Evolutionary conservation across 2,797 vertebrate species (phyloP).

Genomic region (Zenarchopterus dispar): DNA sequence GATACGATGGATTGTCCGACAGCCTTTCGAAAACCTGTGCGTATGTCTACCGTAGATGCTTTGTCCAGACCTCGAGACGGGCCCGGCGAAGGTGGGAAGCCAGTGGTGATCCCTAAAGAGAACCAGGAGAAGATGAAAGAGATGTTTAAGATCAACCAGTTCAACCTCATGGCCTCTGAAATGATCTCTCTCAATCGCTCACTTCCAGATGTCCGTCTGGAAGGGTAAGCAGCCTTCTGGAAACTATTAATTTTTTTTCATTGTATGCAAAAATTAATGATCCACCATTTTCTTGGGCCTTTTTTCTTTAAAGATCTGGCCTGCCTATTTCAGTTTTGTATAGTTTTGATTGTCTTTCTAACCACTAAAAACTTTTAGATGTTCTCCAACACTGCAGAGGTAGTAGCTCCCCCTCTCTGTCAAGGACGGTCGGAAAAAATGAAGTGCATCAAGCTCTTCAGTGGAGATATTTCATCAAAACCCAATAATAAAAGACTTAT

Average conservation of each 20-base stretch:
- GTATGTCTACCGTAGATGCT: constrained; percentile 76
- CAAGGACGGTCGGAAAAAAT: too few relatives aligned
- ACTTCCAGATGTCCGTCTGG: constrained; percentile 94
- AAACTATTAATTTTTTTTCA: constrained; percentile 2
- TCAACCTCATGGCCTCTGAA: constrained; percentile 99
- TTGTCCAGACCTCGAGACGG: constrained; percentile 91
- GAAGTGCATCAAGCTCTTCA: too few relatives aligned
- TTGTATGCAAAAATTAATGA: not conserved
- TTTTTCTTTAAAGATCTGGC: too few relatives aligned
- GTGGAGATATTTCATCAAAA: too few relatives aligned
- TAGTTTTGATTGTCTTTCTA: too few relatives aligned
- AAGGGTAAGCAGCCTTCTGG: constrained; percentile 87
- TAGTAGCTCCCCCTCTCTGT: too few relatives aligned
- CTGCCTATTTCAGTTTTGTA: too few relatives aligned
- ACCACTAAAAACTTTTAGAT: too few relatives aligned
- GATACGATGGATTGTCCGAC: not conserved
- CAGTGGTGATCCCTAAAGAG: constrained; percentile 96
- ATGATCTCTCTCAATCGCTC: constrained; percentile 98
- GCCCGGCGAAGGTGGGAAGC: constrained; percentile 97
- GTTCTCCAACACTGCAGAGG: too few relatives aligned
- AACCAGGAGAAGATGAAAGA: constrained; percentile 99
- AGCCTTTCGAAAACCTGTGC: not conserved
- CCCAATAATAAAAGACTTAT: too few relatives aligned
- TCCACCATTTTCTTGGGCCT: too few relatives aligned
- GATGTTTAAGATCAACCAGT: constrained; percentile 99